Evolutionary conservation across 1,140 invertebrate genomes (phyloP).

Genomic region (Drosophila burlai): DNA sequence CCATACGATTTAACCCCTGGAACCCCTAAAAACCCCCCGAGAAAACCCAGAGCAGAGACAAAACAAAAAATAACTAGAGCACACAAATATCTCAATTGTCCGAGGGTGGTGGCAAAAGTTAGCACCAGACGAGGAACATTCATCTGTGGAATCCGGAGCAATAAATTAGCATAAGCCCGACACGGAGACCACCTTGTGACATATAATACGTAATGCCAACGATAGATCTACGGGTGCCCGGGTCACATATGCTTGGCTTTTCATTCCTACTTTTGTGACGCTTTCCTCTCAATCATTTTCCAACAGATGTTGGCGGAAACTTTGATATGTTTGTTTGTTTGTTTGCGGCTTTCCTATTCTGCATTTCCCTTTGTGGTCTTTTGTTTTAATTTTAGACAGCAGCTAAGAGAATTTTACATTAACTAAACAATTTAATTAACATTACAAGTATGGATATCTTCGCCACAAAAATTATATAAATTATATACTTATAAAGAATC

Average conservation of each 20-base stretch:
- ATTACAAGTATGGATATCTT: neutral
- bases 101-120: constrained; percentile 39
- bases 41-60: neutral
- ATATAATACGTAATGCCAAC: constrained; percentile 13
- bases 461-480: neutral
- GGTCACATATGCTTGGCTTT: constrained; percentile 58
- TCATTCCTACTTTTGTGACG: constrained; percentile 12
- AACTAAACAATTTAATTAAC: neutral
- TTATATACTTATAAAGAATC: too few species aligned
- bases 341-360: constrained; percentile 6
- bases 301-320: constrained; percentile 48
- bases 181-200: constrained; percentile 46
- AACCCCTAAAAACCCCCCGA: neutral
- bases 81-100: constrained; percentile 48
- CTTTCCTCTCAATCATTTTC: constrained; percentile 31
- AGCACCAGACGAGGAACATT: constrained; percentile 19
- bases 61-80: constrained; percentile 27
- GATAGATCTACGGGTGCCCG: constrained; percentile 24
- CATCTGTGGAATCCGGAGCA: constrained; percentile 1
- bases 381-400: constrained; percentile 8
- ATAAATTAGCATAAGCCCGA: constrained; percentile 51
- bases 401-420: neutral
- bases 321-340: constrained; percentile 43
- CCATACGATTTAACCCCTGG: constrained; percentile 37
- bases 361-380: constrained; percentile 1